Conservation (phyloP, 2,113 vertebrate species). For the Myanophis thanlyinensis region DNA sequence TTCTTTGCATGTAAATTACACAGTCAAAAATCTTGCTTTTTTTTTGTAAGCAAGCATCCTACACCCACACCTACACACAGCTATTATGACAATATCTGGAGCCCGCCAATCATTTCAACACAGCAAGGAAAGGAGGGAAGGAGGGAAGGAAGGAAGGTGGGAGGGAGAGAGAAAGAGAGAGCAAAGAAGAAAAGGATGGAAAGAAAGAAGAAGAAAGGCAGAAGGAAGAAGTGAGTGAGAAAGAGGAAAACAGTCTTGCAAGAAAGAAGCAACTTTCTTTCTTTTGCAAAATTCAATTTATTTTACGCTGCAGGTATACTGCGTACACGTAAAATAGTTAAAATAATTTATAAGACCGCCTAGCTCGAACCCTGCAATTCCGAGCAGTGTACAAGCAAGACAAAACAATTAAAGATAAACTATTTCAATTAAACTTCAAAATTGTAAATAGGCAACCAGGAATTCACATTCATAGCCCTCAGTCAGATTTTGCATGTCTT, state of each 20-base stretch:
- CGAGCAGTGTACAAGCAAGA: neutral
- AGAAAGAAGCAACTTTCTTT: neutral
- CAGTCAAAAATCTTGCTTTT: neutral
- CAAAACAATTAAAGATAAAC: neutral
- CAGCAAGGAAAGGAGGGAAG: neutral
- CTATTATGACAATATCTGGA: neutral
- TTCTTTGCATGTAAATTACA: constrained; percentile 28
- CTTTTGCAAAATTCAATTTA: neutral
- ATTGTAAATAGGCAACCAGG: neutral
- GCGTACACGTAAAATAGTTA: neutral
- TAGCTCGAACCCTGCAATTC: neutral
- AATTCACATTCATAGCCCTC: neutral
- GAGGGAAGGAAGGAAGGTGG: too few relatives aligned
- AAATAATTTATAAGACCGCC: neutral
- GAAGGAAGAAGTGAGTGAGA: neutral
- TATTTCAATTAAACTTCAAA: neutral
- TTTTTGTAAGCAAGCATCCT: neutral
- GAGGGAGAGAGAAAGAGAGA: too few relatives aligned
- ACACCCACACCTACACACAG: neutral
- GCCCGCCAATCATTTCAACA: neutral
- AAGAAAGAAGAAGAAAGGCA: neutral
- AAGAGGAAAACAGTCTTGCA: neutral
- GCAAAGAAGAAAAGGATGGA: too few relatives aligned
- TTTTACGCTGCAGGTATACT: neutral
- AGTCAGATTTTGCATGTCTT: neutral